Percentiles rank a stretch among this genome's conserved stretches.
Conservation (phyloP, 1,140 invertebrate genomes). For the Drosophila dunni region DNA sequence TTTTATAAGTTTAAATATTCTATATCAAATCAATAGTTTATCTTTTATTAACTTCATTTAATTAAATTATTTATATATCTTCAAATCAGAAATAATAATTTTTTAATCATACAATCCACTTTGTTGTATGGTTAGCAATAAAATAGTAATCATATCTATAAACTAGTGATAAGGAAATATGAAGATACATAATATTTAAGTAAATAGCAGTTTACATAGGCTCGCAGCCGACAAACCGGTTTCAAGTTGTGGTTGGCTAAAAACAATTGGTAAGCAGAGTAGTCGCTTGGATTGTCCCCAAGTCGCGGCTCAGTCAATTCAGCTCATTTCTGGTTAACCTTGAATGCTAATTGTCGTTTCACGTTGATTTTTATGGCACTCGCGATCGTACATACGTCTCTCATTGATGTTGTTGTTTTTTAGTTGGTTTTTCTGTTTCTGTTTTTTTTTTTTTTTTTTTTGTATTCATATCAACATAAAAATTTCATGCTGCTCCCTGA, state of each 20-base stretch:
- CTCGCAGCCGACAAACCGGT: conserved; percentile 48
- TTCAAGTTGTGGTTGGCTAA: conserved; percentile 28
- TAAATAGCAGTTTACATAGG: background rate
- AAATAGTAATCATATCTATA: too few species aligned
- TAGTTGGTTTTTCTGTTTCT: too few species aligned
- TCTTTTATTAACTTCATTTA: too few species aligned
- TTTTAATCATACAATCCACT: too few species aligned
- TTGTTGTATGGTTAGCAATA: too few species aligned
- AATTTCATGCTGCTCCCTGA: conserved; percentile 65
- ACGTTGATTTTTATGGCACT: conserved; percentile 77
- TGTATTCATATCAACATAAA: conserved; percentile 72
- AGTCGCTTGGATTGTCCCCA: conserved; percentile 47
- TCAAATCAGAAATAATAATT: too few species aligned
- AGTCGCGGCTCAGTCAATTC: conserved; percentile 47
- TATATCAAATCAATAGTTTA: too few species aligned
- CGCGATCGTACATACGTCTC: conserved; percentile 39
- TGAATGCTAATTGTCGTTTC: conserved; percentile 81
- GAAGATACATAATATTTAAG: background rate
- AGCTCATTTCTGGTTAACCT: conserved; percentile 78
- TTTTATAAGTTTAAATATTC: too few species aligned
- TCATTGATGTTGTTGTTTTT: conserved; percentile 16
- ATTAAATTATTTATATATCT: too few species aligned
- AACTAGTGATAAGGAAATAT: too few species aligned
- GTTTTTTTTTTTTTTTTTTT: conserved; percentile 3
- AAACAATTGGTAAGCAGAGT: conserved; percentile 60